These are phyloP conservation scores for Parotia lawesii DNA, from an alignment of 2,113 vertebrate genomes.

Conservation along the genomic window DNA sequence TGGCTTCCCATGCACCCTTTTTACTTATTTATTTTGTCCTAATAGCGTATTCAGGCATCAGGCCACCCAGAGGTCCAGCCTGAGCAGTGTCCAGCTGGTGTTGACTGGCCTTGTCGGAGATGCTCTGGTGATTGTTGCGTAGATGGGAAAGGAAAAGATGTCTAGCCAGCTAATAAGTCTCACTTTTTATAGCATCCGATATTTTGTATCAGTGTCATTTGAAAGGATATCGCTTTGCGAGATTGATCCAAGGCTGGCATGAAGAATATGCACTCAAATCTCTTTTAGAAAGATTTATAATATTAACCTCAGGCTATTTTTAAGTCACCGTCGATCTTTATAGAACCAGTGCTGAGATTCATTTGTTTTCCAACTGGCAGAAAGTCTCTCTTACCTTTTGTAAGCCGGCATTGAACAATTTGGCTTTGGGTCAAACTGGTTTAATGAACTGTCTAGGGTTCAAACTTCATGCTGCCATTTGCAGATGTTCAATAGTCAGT, in stretches of 20 bases:
- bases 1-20: neutral
- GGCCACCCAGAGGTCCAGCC: neutral
- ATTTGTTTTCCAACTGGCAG: constrained; percentile 76
- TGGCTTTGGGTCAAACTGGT: constrained; percentile 72
- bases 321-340: constrained; percentile 76
- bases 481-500: constrained; percentile 51
- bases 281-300: constrained; percentile 82
- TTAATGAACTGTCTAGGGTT: constrained; percentile 65
- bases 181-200: constrained; percentile 58
- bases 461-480: constrained; percentile 55
- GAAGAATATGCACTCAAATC: constrained; percentile 78
- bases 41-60: neutral
- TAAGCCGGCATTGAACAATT: constrained; percentile 73
- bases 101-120: neutral
- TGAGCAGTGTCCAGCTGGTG: neutral
- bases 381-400: constrained; percentile 73
- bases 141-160: neutral
- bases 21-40: neutral
- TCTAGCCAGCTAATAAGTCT: constrained; percentile 26
- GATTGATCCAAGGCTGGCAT: constrained; percentile 73
- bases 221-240: constrained; percentile 68
- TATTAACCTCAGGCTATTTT: constrained; percentile 80
- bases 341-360: constrained; percentile 71
- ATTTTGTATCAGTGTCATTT: constrained; percentile 68
- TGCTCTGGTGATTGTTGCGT: neutral